Evolutionary conservation across 2,113 vertebrate genomes (phyloP), one percentile per base, ranked within the genome.

Genomic region (Petromus typicus): DNA sequence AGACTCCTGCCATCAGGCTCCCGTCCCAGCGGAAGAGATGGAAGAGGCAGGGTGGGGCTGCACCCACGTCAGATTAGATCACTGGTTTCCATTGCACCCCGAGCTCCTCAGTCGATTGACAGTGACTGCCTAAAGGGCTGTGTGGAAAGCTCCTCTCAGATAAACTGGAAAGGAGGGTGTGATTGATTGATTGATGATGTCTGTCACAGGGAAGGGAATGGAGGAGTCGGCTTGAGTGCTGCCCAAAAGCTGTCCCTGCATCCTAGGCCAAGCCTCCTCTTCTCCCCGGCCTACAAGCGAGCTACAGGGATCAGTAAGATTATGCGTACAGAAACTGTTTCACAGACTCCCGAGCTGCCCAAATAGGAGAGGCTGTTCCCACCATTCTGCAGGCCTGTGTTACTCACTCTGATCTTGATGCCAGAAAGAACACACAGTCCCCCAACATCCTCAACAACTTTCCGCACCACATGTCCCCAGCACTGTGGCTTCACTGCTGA

Each of bases 401-500:
- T 80, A 95, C 85, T 43, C 92, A 7, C 79, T 27, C 48, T 6
- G 48, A 9, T 61, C 76, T 90, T 4, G 5, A 32, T 57, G 78
- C 92, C 95, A 97, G 90, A 48, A 91, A 93, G 94, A 89, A 81
- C 81, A 71, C 78, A 75, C 82, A 59, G 90, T 90, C 94, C 96
- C 90, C 86, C 86, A 51, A 73, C 37, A 83, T 79, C 85, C 95
- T 93, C 32, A 20, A 95, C 86, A 95, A 91, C 88, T 83, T 82
- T 93, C 61, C 25, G 87, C 76, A 63, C 93, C 90, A 64, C 76
- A 56, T 85, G 90, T 93, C 83, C 95, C 9, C 0, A 54, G 93
- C 73, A 64, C 81, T n/a, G 80, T 89, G 92, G 86, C 97, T 98
- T 75, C 11, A 94, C 95, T 27, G 92, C 96, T 97, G 80, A 97